Conservation (phyloP, 2,888 invertebrate genomes). For the Lathronympha strigana region DNA sequence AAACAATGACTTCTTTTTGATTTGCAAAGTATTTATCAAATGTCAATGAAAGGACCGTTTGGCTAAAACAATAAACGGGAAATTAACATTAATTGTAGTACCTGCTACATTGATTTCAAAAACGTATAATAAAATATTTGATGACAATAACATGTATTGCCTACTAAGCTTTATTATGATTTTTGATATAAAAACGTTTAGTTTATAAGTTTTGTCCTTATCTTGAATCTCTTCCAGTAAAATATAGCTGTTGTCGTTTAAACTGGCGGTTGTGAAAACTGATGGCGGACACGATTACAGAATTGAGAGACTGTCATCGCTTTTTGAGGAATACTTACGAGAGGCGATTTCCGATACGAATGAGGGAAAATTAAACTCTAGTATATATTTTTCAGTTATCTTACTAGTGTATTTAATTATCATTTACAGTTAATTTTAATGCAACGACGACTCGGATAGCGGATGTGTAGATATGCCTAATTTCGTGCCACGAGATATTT, state of each 20-base stretch:
- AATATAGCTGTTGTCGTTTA: conserved; percentile 8
- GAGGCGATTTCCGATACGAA: not conserved
- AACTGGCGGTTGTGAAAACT: conserved; percentile 15
- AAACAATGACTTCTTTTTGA: not conserved
- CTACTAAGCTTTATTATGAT: not conserved
- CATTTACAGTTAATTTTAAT: conserved; percentile 40
- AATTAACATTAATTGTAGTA: not conserved
- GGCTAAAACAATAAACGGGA: not conserved
- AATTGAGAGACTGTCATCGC: conserved; percentile 3
- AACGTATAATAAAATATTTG: not conserved
- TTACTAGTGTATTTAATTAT: too few relatives aligned
- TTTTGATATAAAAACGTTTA: conserved; percentile 8
- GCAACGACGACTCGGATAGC: conserved; percentile 36
- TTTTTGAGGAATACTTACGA: not conserved
- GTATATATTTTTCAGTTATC: too few relatives aligned
- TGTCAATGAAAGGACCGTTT: not conserved
- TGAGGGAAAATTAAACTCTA: conserved; percentile 5
- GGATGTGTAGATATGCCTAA: conserved; percentile 39
- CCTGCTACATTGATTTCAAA: too few relatives aligned
- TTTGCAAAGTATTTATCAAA: not conserved
- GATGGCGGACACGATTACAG: not conserved
- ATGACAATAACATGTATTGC: not conserved
- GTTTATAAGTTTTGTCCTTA: conserved; percentile 34
- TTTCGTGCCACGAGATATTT: conserved; percentile 27
- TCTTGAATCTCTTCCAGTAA: conserved; percentile 37